Base-by-base conservation (phyloP, 2,797 vertebrate species). In the Enteromius fasciolatus region DNA sequence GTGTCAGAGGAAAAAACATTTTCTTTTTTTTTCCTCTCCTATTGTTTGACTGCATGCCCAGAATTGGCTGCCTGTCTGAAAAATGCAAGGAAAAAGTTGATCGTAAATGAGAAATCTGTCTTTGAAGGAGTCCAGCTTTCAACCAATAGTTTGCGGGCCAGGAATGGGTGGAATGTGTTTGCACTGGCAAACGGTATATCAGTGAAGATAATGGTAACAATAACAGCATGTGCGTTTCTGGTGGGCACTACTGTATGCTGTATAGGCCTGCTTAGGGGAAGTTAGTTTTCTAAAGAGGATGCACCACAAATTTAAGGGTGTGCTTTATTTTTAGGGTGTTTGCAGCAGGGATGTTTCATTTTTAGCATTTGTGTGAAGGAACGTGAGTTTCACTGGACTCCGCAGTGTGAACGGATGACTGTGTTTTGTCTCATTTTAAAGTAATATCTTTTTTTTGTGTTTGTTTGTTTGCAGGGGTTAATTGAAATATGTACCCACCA, bases 101-200 rank as follows among this genome's bases (percentile, higher is more conserved):
- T 85, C 59, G 50, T 69, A 86, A 84, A 86, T 25, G 44, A 88
- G 57, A 82, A 78, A 67, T 68, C 31, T 41, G 59, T 63, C 84
- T 86, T 81, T 83, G 75, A 75, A 76, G 31, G 28, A 74, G 67
- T 72, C 36, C 70, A 78, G 72, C 50, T 69, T 81, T 84, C 28
- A 78, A 57, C 68, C 76, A 77, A 64, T 23, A 59, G 46, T 54
- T 46, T 20, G 11, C n/a, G 28, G 80, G 48, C 78, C 39, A 76
- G 66, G 80, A 86, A 88, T 83, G 80, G 44, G n/a, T 46, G 83
- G 84, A 57, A 84, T 83, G 66, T 82, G 31, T 84, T 77, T 52
- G 64, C 20, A 68, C 41, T 76, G 75, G 72, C 18, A 82, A 73
- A 54, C 70, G 74, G 64, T 78, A 77, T 70, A 48, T 81, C 59